A percentile compares a stretch with the other conserved stretches of the same genome.
These are phyloP conservation scores for Myotis myotis DNA, from an alignment of 2,797 vertebrate genomes.

Conservation along the genomic window DNA sequence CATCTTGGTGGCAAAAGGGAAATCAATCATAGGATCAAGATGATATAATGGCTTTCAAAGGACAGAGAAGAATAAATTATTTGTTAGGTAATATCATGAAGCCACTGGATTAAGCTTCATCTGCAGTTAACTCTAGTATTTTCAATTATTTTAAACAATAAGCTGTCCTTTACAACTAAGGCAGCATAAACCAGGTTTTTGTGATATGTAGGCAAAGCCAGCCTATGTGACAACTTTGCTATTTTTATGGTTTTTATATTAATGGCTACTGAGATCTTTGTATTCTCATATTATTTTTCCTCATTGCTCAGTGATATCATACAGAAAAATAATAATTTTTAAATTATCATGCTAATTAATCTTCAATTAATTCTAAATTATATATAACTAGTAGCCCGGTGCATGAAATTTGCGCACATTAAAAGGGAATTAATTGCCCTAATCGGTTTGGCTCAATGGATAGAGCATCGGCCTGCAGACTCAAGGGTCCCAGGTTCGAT, in stretches of 20 bases:
- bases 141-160: neutral
- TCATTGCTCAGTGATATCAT: neutral
- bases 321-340: neutral
- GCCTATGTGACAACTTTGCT: neutral
- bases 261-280: neutral
- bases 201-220: neutral
- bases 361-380: neutral
- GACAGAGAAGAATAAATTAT: neutral
- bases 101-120: neutral
- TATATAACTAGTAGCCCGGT: neutral
- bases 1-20: neutral
- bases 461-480: too few relatives aligned
- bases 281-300: neutral
- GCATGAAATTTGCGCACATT: too few relatives aligned
- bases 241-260: neutral
- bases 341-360: neutral
- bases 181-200: neutral
- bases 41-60: neutral
- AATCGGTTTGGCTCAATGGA: too few relatives aligned
- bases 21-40: neutral
- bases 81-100: neutral
- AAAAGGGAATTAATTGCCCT: too few relatives aligned
- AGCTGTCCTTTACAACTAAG: neutral
- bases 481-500: too few relatives aligned
- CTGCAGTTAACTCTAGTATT: neutral